Conservation (phyloP, 2,113 vertebrate species). For the Zingel zingel region DNA sequence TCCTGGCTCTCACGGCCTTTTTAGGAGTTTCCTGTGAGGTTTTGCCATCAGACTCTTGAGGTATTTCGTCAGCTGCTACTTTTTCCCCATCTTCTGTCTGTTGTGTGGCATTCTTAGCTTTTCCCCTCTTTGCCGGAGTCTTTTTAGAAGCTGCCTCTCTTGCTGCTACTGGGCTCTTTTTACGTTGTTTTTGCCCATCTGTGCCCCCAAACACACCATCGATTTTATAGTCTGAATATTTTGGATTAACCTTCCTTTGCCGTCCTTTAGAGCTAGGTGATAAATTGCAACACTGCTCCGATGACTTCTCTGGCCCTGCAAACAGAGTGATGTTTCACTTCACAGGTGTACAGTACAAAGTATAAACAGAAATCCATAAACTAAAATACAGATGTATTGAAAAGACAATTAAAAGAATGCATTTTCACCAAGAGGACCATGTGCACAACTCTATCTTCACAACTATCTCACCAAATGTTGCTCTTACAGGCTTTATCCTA, state of each 20-base stretch:
- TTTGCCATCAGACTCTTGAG: neutral
- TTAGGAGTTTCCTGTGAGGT: slow-evolving; percentile 14
- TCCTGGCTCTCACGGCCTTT: slow-evolving; percentile 23
- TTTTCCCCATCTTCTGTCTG: neutral
- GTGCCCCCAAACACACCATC: neutral
- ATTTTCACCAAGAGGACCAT: too few species aligned
- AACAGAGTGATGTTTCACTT: neutral
- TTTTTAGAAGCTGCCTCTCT: neutral
- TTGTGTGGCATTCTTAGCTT: neutral
- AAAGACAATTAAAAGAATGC: neutral
- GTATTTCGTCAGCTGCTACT: neutral
- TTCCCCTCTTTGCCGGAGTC: slow-evolving; percentile 13
- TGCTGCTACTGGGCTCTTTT: neutral
- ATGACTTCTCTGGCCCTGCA: slow-evolving; percentile 49
- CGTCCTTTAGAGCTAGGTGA: slow-evolving; percentile 50
- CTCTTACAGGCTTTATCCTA: too few species aligned
- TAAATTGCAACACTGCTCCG: slow-evolving; percentile 8
- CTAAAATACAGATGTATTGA: neutral
- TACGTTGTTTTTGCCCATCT: neutral
- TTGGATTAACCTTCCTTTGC: slow-evolving; percentile 66
- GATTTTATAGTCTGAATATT: slow-evolving; percentile 63
- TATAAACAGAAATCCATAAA: neutral
- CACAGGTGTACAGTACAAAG: neutral
- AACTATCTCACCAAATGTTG: neutral
- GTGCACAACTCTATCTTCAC: neutral